These are phyloP conservation scores for Deilephila elpenor DNA, from an alignment of 2,888 invertebrate species.

Conservation along the genomic window DNA sequence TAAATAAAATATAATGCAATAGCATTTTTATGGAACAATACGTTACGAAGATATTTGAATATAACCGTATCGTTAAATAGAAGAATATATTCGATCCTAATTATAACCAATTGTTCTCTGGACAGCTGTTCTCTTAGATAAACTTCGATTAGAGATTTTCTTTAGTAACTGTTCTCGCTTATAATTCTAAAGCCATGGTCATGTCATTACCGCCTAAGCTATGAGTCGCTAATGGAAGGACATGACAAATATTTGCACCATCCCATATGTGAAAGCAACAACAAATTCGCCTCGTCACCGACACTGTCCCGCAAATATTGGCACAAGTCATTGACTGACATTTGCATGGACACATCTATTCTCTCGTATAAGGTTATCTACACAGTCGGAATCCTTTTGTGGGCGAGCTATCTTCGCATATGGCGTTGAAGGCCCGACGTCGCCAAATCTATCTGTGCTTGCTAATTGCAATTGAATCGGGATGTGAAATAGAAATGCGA, in stretches of 20 bases:
- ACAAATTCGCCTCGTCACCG: constrained; percentile 5
- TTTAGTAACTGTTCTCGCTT: too few relatives aligned
- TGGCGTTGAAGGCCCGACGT: constrained; percentile 17
- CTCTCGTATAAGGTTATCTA: constrained; percentile 48
- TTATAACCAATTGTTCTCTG: too few relatives aligned
- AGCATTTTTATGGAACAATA: too few relatives aligned
- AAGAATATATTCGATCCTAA: too few relatives aligned
- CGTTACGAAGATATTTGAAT: too few relatives aligned
- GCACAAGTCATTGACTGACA: constrained; percentile 27
- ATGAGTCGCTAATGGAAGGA: neutral
- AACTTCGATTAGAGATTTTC: too few relatives aligned
- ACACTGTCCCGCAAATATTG: constrained; percentile 15
- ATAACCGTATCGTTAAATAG: too few relatives aligned
- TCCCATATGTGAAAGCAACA: constrained; percentile 5
- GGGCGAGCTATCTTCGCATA: constrained; percentile 31
- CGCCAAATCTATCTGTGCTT: constrained; percentile 14
- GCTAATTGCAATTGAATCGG: constrained; percentile 10
- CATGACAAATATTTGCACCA: neutral
- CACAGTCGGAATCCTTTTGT: constrained; percentile 47
- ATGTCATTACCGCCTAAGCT: too few relatives aligned
- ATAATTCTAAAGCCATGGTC: too few relatives aligned
- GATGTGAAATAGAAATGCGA: neutral
- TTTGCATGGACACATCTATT: constrained; percentile 28
- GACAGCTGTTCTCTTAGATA: too few relatives aligned
- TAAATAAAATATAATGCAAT: too few relatives aligned